Base-by-base conservation (phyloP, 2,888 invertebrate species). In the Limnephilus auricula region DNA sequence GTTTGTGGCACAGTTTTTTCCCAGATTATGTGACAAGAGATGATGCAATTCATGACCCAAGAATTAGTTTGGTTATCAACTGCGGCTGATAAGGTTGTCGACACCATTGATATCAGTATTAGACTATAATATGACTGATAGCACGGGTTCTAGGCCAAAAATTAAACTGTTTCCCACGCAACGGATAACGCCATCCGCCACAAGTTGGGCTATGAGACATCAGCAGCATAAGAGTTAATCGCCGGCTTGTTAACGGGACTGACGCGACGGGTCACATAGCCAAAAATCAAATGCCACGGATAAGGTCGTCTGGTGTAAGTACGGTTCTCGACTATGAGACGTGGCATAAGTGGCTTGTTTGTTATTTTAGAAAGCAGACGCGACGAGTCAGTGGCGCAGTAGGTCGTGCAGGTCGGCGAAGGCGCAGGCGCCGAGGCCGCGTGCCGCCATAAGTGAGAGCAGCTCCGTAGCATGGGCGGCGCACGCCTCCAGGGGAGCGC, bases 401-500 rank as follows among this genome's bases (percentile, higher is more conserved):
- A 98, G 97, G 95, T 98, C 98, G 94, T 98, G 97, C 94, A 99
- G 97, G 95, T 98, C 98, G 94, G 99, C 98, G 96, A 99, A 99
- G 95, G 99, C 99, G 97, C 99, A 98, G 92, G 99, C 98, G 94
- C 99, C 99, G 93, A 99, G 97, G 92, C 98, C 98, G 97, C 94
- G 97, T 97, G 25, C 40, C 93, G 99, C 98, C 98, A 99, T 99
- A 94, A 99, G 96, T 93, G 97, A 97, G 94, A 99, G 97, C 94
- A 99, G 96, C 95, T 98, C 98, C 94, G 98, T 97, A 93, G 99
- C 98, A 95, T 99, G 99, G 93, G 98, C 97, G 95, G 98, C 97
- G 94, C 98, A 98, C 94, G 99, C 97, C 96, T 99, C 99, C 94
- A 99, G 96, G 45, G 99, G 98, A 87, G 99, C 99, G 94, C 98